These are phyloP conservation scores for Coreius guichenoti DNA, from an alignment of 2,797 vertebrate species.

Conservation along the genomic window DNA sequence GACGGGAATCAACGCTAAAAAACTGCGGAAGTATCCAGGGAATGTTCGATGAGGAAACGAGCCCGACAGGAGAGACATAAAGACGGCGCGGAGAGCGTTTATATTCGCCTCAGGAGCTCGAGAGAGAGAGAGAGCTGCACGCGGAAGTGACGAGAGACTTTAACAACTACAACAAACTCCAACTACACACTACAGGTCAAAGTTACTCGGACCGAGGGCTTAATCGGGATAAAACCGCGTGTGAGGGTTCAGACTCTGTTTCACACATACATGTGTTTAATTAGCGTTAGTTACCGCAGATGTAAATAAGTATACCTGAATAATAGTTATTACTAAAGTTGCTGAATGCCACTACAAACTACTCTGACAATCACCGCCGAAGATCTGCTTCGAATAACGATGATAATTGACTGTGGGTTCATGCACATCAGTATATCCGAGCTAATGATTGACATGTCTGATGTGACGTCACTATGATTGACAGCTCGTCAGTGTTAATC, in stretches of 20 bases:
- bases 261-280: neutral
- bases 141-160: slow-evolving; percentile 43
- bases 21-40: neutral
- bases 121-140: neutral
- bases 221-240: neutral
- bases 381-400: neutral
- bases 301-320: neutral
- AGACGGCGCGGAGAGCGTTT: neutral
- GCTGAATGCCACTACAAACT: neutral
- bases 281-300: neutral
- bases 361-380: neutral
- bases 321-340: neutral
- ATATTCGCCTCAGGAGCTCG: neutral
- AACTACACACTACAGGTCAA: neutral
- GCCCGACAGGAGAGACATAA: neutral
- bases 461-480: slow-evolving; percentile 32
- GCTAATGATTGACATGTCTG: neutral
- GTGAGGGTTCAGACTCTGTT: neutral
- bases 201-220: neutral
- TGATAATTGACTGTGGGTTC: neutral
- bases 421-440: neutral
- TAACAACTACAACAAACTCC: slow-evolving; percentile 3
- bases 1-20: neutral
- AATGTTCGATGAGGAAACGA: neutral
- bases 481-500: slow-evolving; percentile 1